Conservation (phyloP, 2,797 vertebrate genomes). For the Mormyrops boulengeri region DNA sequence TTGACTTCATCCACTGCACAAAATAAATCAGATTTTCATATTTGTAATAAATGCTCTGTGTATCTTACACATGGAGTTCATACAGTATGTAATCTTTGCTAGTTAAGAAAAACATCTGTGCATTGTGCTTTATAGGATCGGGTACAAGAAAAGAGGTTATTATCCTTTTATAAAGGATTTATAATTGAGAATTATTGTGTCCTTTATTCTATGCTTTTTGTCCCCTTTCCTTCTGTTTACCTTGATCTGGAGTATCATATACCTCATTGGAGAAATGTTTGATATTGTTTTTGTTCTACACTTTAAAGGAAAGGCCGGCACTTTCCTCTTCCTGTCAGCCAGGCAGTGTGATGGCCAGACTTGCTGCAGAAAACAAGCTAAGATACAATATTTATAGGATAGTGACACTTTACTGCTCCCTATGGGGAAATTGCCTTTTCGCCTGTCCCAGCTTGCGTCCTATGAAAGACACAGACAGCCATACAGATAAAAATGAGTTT, state of each 20-base stretch:
- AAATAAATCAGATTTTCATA: neutral
- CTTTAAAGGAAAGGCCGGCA: neutral
- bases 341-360: neutral
- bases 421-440: neutral
- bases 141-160: neutral
- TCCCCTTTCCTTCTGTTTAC: neutral
- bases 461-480: neutral
- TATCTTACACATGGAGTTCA: neutral
- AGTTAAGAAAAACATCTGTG: neutral
- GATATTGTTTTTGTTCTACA: neutral
- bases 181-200: neutral
- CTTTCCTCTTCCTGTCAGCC: neutral
- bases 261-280: neutral
- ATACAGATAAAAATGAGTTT: neutral
- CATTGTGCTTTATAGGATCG: neutral
- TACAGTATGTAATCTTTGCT: neutral
- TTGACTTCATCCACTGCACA: neutral
- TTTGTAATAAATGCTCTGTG: neutral
- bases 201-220: neutral
- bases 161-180: neutral
- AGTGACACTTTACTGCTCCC: neutral
- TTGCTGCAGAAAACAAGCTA: neutral
- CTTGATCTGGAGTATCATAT: neutral
- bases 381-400: neutral
- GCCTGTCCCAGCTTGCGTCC: neutral